Conservation (phyloP, 2,888 invertebrate genomes). For the Archips xylosteana region DNA sequence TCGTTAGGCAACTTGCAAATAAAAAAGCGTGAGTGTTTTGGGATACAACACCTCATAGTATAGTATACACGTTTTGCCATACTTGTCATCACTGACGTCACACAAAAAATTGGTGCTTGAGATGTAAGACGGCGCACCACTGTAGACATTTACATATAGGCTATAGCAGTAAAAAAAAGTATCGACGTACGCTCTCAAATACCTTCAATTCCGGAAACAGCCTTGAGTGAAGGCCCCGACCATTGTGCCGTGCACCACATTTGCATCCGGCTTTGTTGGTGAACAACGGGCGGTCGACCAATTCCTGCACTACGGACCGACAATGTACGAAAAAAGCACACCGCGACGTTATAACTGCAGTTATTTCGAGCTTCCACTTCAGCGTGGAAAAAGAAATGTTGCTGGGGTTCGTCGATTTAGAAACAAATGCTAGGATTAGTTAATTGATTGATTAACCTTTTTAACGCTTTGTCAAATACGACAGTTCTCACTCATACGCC, state of each 20-base stretch:
- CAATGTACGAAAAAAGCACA: slow-evolving; percentile 4
- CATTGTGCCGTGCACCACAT: slow-evolving; percentile 12
- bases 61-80: too few relatives aligned
- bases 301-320: neutral
- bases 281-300: slow-evolving; percentile 15
- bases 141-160: too few relatives aligned
- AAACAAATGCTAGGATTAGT: too few relatives aligned
- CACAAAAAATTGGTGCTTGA: too few relatives aligned
- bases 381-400: neutral
- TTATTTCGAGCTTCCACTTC: neutral
- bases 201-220: neutral
- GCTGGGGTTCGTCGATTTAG: neutral
- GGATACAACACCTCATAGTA: too few relatives aligned
- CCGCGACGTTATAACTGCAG: neutral
- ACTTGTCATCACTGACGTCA: too few relatives aligned
- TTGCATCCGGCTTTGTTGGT: slow-evolving; percentile 9
- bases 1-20: too few relatives aligned
- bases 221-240: neutral
- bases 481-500: too few relatives aligned
- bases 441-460: too few relatives aligned
- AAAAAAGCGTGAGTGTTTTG: too few relatives aligned
- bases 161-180: neutral
- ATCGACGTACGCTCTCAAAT: neutral
- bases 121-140: too few relatives aligned
- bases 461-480: too few relatives aligned